phyloP scores from a whole-genome alignment of 30 jellyfish, hydroid and myxozoan species.

The Hydractinia symbiolongicarpus region DNA sequence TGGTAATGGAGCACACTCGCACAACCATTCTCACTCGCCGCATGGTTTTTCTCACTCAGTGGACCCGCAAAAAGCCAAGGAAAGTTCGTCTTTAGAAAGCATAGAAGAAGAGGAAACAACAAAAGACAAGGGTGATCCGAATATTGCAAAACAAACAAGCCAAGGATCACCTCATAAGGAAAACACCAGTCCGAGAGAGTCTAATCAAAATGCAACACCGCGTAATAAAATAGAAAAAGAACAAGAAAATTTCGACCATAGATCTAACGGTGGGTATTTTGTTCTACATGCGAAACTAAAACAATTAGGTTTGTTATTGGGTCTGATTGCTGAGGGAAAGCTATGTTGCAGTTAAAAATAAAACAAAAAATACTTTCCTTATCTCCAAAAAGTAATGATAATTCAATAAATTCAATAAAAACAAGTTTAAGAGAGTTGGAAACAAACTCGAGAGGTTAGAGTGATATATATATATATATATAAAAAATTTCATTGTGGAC shows the following conservation, averaged over 20 bases:
- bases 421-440: no score
- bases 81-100: background rate
- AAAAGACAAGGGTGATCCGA: background rate
- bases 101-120: background rate
- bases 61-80: background rate
- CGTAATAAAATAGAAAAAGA: background rate
- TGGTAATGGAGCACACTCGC: background rate
- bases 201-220: background rate
- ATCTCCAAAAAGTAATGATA: no score
- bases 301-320: no score
- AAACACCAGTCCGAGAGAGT: background rate
- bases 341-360: no score
- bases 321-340: no score
- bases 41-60: background rate
- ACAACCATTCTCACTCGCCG: background rate
- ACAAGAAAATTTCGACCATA: background rate
- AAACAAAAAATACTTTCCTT: no score
- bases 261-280: no score
- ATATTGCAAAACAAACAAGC: background rate
- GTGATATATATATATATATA: no score
- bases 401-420: no score
- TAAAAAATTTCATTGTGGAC: no score
- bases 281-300: no score
- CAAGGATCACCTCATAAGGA: conserved; percentile 1
- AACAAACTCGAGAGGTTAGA: no score